Evolutionary conservation across 2,113 vertebrate species (phyloP).

Genomic region (Tylochromis polylepis): DNA sequence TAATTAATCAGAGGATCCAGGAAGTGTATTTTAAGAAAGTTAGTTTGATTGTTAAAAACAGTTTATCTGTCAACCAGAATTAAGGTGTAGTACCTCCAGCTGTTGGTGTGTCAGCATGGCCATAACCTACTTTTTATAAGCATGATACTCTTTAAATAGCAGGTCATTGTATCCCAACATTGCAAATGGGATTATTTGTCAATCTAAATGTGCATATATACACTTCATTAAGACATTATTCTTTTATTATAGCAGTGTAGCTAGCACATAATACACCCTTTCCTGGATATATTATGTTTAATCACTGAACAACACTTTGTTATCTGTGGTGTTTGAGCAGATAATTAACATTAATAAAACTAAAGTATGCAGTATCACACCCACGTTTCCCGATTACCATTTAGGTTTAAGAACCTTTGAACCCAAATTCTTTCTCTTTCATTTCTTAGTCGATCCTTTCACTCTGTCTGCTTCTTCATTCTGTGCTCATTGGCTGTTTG

Average conservation of each 20-base stretch:
- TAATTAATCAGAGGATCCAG: fast-evolving
- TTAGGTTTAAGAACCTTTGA: not conserved
- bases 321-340: not conserved
- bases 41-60: not conserved
- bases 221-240: not conserved
- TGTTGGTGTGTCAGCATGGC: not conserved
- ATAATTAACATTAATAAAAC: not conserved
- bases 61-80: not conserved
- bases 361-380: not conserved
- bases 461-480: not conserved
- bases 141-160: not conserved
- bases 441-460: not conserved
- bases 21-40: not conserved
- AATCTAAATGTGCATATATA: not conserved
- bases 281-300: not conserved
- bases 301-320: not conserved
- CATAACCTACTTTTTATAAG: not conserved
- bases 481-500: not conserved
- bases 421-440: not conserved
- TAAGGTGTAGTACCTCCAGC: not conserved
- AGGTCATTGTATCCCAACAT: not conserved
- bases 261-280: not conserved
- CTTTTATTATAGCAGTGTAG: not conserved
- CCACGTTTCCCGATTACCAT: not conserved
- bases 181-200: not conserved